Evolutionary conservation across 2,797 vertebrate genomes (phyloP).

Genomic region (Megalops cyprinoides): DNA sequence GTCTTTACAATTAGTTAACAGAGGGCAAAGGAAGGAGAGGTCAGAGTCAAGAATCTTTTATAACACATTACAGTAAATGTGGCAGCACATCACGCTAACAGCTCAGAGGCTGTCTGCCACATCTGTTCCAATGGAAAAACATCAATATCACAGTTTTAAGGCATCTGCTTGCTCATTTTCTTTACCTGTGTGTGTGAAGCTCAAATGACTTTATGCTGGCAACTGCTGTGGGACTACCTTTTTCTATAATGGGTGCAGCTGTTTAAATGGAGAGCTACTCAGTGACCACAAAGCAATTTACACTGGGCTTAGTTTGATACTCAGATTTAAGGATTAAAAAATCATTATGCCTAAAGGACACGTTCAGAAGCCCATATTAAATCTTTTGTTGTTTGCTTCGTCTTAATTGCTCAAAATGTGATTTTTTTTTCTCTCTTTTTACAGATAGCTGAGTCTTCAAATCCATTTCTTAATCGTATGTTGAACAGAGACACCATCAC

Average conservation of each 20-base stretch:
- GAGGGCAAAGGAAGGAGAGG: neutral
- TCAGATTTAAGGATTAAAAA: neutral
- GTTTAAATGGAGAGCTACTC: neutral
- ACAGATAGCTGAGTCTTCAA: slow-evolving; percentile 95
- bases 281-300: neutral
- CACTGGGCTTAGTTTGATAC: neutral
- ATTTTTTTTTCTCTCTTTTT: slow-evolving; percentile 35
- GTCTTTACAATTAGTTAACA: slow-evolving; percentile 44
- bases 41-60: neutral
- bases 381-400: slow-evolving; percentile 11
- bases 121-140: slow-evolving; percentile 2
- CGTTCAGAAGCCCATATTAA: neutral
- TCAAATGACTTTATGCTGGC: neutral
- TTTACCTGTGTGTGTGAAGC: neutral
- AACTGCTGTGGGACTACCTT: neutral
- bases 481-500: slow-evolving; percentile 99
- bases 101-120: slow-evolving; percentile 5
- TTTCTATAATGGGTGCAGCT: neutral
- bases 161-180: neutral
- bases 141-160: slow-evolving; percentile 2
- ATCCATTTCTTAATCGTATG: slow-evolving; percentile 97
- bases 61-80: neutral
- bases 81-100: neutral
- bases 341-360: neutral
- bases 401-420: neutral